phyloP scores from a whole-genome alignment of 2,797 vertebrate species.

The Clarias laeviceps region DNA sequence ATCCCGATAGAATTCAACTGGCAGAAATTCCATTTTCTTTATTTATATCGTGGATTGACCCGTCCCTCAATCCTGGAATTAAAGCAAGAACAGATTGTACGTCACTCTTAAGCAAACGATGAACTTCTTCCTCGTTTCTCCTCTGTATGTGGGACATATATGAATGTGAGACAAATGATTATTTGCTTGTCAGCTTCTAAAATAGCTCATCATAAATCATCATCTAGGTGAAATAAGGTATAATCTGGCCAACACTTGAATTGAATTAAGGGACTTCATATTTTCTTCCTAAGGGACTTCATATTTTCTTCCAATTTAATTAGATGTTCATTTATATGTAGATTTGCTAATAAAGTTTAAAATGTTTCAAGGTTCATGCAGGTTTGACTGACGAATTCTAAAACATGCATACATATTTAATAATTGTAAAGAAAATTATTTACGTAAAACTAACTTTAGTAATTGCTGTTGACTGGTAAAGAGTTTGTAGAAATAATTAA shows the following conservation, averaged over 20 bases:
- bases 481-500: too few relatives aligned
- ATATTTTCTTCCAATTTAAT: constrained; percentile 9
- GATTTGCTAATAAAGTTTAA: not conserved
- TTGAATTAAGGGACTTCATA: not conserved
- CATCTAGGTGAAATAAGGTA: not conserved
- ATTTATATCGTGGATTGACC: constrained; percentile 35
- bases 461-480: too few relatives aligned
- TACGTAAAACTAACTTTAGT: too few relatives aligned
- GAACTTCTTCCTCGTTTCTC: not conserved
- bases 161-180: constrained; percentile 15
- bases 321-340: not conserved
- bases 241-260: not conserved
- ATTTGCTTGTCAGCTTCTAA: constrained; percentile 12
- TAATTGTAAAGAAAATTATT: not conserved
- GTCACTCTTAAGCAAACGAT: constrained; percentile 13
- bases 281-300: not conserved
- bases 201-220: constrained; percentile 5
- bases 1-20: constrained; percentile 23
- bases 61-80: constrained; percentile 32
- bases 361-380: not conserved
- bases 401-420: not conserved
- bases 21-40: constrained; percentile 33
- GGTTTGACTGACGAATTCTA: not conserved
- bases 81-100: constrained; percentile 7
- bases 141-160: constrained; percentile 16